Evolutionary conservation across 2,888 invertebrate genomes (phyloP), one percentile per base, ranked within the genome.

Genomic region (Lycocerus yunnanus): DNA sequence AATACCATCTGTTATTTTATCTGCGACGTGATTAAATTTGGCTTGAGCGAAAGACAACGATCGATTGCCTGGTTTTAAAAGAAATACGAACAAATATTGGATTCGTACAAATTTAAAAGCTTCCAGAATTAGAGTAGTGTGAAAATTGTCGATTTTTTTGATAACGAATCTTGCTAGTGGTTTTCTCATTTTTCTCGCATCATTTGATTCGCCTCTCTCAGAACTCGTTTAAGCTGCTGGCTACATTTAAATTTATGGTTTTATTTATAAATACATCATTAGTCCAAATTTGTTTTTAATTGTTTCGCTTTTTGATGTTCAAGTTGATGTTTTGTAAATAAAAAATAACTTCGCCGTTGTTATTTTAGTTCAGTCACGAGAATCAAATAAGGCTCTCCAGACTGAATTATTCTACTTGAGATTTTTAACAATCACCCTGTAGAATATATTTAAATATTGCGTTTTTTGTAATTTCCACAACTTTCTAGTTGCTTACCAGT

Each of bases 1-100:
- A 20, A 13, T 59, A 66, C 71, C 59, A 20, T 58, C 59, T 66
- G 15, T 14, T 11, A 71, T 58, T 66, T 43, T 71, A 20, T 66
- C 66, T 59, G 24, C n/a, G 63, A 69, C 43, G 58, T 71, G 71
- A 71, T 71, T 66, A 71, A 71, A 71, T 71, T 71, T 59, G 58
- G 58, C 16, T 15, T 66, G 71, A 71, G 66, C 66, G 71, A 71
- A 27, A 71, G 71, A 66, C 66, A 60, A 13, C 66, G 66, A 71
- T 71, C 71, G 71, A 66, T 66, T 66, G 66, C 15, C 71, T 66
- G 65, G 59, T 66, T 71, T 71, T 71, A 71, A 66, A 71, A 65
- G 71, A 66, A 71, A 66, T 66, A 66, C 66, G 71, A 71, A 58
- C 69, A 70, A 70, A 70, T 70, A 70, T 70, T 70, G 63, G 20